phyloP scores from a whole-genome alignment of 2,888 invertebrate species.

The Drosophila infuscata region DNA sequence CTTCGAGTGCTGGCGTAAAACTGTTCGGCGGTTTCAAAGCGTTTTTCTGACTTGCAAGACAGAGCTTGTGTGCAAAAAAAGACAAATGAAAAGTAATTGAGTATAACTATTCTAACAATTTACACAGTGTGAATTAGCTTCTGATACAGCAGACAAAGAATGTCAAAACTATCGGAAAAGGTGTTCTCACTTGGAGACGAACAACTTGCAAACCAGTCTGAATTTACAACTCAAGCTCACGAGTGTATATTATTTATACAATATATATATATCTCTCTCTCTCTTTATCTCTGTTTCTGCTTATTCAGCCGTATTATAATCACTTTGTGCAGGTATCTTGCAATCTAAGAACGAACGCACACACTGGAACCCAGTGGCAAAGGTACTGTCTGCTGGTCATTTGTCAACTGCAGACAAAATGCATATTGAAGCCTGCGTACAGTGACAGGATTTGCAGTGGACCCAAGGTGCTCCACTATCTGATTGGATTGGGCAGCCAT shows the following conservation, averaged over 20 bases:
- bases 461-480: conserved; percentile 70
- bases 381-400: conserved; percentile 81
- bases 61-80: background rate
- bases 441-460: conserved; percentile 19
- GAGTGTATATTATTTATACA: too few relatives aligned
- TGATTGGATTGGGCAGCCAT: conserved; percentile 82
- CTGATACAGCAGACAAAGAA: background rate
- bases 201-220: too few relatives aligned
- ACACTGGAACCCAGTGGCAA: conserved; percentile 83
- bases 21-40: background rate
- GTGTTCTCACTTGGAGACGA: background rate
- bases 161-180: background rate
- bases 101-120: background rate
- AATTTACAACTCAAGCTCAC: too few relatives aligned
- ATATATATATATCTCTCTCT: background rate
- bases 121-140: background rate
- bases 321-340: conserved; percentile 79
- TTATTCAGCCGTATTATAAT: conserved; percentile 63
- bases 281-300: background rate
- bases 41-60: background rate
- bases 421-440: background rate
- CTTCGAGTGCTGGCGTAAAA: background rate
- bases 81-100: background rate
- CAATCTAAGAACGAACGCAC: conserved; percentile 80
- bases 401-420: conserved; percentile 66